Percentiles rank a stretch among this genome's conserved stretches.
Conservation (phyloP, 2,888 invertebrate species). For the Diarsia mendica region DNA sequence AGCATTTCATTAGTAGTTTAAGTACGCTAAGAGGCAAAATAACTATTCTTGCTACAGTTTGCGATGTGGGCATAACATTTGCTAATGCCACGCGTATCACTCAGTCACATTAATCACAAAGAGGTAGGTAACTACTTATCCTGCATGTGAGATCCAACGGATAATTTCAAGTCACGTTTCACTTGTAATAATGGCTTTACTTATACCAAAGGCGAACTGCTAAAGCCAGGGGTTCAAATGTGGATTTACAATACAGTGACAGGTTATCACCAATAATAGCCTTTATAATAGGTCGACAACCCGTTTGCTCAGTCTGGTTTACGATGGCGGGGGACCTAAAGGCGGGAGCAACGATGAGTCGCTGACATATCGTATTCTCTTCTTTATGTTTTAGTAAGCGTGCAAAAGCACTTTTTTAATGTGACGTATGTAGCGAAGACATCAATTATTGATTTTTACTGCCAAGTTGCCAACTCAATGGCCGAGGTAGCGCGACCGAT, state of each 20-base stretch:
- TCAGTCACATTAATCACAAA: slow-evolving; percentile 5
- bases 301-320: slow-evolving; percentile 29
- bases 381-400: slow-evolving; percentile 11
- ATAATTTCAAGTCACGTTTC: slow-evolving; percentile 39
- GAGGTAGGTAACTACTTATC: slow-evolving; percentile 12
- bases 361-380: slow-evolving; percentile 32
- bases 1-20: not conserved
- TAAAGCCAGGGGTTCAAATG: slow-evolving; percentile 31
- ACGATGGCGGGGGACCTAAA: slow-evolving; percentile 17
- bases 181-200: slow-evolving; percentile 19
- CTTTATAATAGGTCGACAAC: slow-evolving; percentile 38
- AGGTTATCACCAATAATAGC: slow-evolving; percentile 42
- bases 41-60: not conserved
- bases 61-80: not conserved
- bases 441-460: slow-evolving; percentile 52
- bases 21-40: not conserved
- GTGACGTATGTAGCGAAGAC: slow-evolving; percentile 14
- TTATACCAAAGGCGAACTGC: not conserved
- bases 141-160: slow-evolving; percentile 14
- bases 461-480: slow-evolving; percentile 20
- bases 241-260: slow-evolving; percentile 22
- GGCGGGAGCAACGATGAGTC: slow-evolving; percentile 14
- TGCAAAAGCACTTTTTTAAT: not conserved
- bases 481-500: slow-evolving; percentile 53
- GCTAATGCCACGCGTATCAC: slow-evolving; percentile 12